Evolutionary conservation across 2,888 invertebrate species (phyloP), one percentile per base, ranked within the genome.

Genomic region (Hipparchia semele): DNA sequence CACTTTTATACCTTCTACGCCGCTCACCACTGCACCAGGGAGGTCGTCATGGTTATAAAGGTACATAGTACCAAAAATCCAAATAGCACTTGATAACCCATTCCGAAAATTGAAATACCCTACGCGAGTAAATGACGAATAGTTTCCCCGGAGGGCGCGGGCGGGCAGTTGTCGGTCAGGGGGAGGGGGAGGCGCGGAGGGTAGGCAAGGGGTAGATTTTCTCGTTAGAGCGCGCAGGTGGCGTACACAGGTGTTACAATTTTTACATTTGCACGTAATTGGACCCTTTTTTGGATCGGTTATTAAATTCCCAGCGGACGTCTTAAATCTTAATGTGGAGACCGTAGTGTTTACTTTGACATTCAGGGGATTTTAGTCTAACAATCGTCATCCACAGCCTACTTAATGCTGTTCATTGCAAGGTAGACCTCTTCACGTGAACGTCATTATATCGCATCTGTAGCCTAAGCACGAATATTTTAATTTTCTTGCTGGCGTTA

Each of bases 221-320:
- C 76, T 79, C 77, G 77, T 80, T 79, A 80, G 78, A 74, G 71
- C 79, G 73, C 64, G 75, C 82, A 81, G 82, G 80, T 81, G 81
- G 65, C 65, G 69, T 54, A 71, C 76, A 80, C 67, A 67, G 67
- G 67, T 67, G 67, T 23, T 58, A 67, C 67, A 67, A 58, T 67
- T 67, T 67, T 67, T 67, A 83, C 83, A 83, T 84, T 85, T 83
- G 77, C 84, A 81, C 82, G 77, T 84, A 85, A 85, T 86, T 83
- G 84, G 39, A 56, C 10, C 54, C 56, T 67, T 67, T 67, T 61
- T 67, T 67, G 67, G 67, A 46, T 56, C 67, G 56, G 58, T 67
- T 67, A 67, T 67, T 67, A 67, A 58, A 67, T 67, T 67, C 58
- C 58, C 9, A 2, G 53, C 4, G 51, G 65, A 65, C 33, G 6